Evolutionary conservation across 1,140 invertebrate genomes (phyloP), one percentile per base, ranked within the genome.

Genomic region (Ceratoteleas bidentatus): DNA sequence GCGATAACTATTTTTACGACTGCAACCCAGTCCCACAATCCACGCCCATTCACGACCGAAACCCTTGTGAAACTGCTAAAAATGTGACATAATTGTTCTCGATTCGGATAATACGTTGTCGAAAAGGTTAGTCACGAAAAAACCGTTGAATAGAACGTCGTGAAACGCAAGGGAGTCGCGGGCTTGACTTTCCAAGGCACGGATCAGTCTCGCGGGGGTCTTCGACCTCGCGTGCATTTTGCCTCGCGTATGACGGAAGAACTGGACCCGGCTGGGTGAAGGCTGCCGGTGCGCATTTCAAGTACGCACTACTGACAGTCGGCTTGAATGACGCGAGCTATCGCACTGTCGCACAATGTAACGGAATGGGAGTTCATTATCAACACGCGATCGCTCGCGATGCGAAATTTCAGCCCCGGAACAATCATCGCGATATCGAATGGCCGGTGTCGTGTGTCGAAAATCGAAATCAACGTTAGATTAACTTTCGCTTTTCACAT

Each of bases 331-430:
- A 79, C 81, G 70, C 70, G 54, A 65, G 82, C 78, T 76, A 70
- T 81, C 83, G 72, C 75, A 77, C 73, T 80, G 73, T 83, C 75
- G 56, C 73, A 58, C 43, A n/a, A 69, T 33, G 70, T 87, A 87
- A 87, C 86, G 86, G 85, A 83, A 84, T 85, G 64, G 32, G 66
- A 73, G 70, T 87, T 84, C 85, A 85, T 88, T 88, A 87, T 84
- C 81, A 75, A 74, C 87, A 86, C 77, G 87, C 84, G 76, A 88
- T 87, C 81, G 73, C 68, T 43, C 66, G 81, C 72, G 76, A 84
- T 84, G 62, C 9, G 72, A 73, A 73, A 75, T 78, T 72, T 64
- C 78, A 66, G 15, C 58, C 76, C 70, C 74, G 80, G 84, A 84
- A 85, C 70, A 75, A 84, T 86, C 79, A 57, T 60, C 45, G 43